phyloP scores from a whole-genome alignment of 2,888 invertebrate species.

The Polydrusus cervinus region DNA sequence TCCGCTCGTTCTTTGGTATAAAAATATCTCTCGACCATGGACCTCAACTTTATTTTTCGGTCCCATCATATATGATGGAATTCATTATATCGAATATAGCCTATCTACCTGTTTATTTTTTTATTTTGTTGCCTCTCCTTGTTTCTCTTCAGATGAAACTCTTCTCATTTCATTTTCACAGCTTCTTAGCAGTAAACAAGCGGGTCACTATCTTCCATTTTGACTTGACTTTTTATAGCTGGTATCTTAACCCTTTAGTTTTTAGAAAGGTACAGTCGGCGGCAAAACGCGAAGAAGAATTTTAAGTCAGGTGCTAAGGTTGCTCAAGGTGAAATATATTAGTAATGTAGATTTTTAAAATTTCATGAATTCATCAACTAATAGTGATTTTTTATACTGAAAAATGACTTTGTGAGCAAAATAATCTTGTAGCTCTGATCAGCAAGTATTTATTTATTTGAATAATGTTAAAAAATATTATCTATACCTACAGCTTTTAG shows the following conservation, averaged over 20 bases:
- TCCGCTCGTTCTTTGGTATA: conserved; percentile 22
- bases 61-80: conserved; percentile 58
- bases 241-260: conserved; percentile 65
- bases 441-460: no score
- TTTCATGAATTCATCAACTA: no score
- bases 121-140: conserved; percentile 57
- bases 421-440: no score
- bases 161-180: conserved; percentile 54
- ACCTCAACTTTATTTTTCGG: conserved; percentile 44
- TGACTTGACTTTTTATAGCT: conserved; percentile 65
- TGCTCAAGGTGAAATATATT: conserved; percentile 15
- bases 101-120: conserved; percentile 67
- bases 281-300: conserved; percentile 41
- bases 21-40: conserved; percentile 36
- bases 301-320: conserved; percentile 19
- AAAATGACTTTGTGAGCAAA: no score
- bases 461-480: no score
- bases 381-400: no score
- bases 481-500: no score
- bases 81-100: conserved; percentile 64
- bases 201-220: conserved; percentile 63
- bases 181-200: conserved; percentile 63
- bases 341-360: not conserved
- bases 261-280: conserved; percentile 63
- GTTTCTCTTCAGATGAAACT: conserved; percentile 47